phyloP scores from a whole-genome alignment of 2,113 vertebrate genomes.

The Paracanthobrama guichenoti region DNA sequence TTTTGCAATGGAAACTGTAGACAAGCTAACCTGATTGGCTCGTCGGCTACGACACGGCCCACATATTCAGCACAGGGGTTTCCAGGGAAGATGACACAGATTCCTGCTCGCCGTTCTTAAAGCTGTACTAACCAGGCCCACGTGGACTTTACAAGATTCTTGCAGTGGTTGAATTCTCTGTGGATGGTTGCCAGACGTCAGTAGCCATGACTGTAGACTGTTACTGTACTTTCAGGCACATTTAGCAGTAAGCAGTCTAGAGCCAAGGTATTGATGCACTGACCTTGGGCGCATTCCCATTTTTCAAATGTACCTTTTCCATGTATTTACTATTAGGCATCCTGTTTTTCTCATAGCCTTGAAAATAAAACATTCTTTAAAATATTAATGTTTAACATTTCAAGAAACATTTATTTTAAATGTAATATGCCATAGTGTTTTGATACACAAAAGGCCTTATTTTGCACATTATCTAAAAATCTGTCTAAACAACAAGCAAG shows the following conservation, averaged over 20 bases:
- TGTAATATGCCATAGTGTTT: background rate
- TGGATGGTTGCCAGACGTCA: slow-evolving; percentile 86
- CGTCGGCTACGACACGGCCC: slow-evolving; percentile 23
- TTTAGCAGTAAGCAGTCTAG: slow-evolving; percentile 98
- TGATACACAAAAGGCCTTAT: background rate
- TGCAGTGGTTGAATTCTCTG: slow-evolving; percentile 48
- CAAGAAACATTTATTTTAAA: background rate
- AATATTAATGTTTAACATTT: background rate
- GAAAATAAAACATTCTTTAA: background rate
- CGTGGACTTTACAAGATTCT: slow-evolving; percentile 34
- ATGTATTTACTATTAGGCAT: background rate
- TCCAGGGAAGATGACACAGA: slow-evolving; percentile 48
- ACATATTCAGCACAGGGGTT: slow-evolving; percentile 50
- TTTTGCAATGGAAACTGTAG: slow-evolving; percentile 78
- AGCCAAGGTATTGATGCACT: slow-evolving; percentile 97
- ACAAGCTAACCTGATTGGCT: slow-evolving; percentile 59
- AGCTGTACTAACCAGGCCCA: background rate
- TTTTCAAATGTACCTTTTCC: background rate
- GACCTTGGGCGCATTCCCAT: slow-evolving; percentile 60
- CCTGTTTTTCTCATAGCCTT: background rate
- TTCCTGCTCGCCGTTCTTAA: slow-evolving; percentile 37
- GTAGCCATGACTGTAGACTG: slow-evolving; percentile 99
- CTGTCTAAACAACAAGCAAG: slow-evolving; percentile 16
- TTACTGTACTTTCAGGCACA: slow-evolving; percentile 86
- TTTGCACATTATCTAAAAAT: background rate